Conservation (phyloP, 2,113 vertebrate species). For the Erythrolamprus reginae region DNA sequence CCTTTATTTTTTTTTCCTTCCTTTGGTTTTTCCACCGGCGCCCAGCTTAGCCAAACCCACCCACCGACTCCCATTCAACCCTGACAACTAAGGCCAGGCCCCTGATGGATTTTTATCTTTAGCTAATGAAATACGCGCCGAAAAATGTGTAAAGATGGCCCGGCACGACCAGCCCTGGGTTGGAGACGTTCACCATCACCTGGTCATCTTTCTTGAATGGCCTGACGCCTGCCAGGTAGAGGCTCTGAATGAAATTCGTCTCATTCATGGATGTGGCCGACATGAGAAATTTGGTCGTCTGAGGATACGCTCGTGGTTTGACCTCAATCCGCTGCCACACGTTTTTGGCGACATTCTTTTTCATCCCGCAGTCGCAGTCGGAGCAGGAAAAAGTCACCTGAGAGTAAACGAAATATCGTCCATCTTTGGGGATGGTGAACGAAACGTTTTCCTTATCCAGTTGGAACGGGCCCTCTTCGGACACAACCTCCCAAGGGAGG, state of each 20-base stretch:
- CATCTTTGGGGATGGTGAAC: background rate
- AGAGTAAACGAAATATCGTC: background rate
- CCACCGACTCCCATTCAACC: background rate
- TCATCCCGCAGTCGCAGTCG: background rate
- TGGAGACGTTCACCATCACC: background rate
- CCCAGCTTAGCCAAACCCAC: background rate
- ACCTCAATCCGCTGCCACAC: background rate
- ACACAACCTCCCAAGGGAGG: background rate
- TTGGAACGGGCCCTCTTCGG: background rate
- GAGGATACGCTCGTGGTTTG: too few species aligned
- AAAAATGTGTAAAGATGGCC: background rate
- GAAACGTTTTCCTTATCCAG: background rate
- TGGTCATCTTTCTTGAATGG: background rate
- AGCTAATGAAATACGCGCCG: background rate
- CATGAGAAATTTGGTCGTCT: too few species aligned
- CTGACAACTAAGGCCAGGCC: background rate
- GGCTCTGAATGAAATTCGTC: too few species aligned
- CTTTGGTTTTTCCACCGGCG: background rate
- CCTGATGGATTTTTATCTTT: background rate
- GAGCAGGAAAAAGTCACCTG: background rate
- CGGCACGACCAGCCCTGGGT: too few species aligned
- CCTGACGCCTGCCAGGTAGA: background rate
- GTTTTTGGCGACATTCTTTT: fast-evolving
- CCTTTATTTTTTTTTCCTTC: background rate
- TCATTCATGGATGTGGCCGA: background rate